A percentile compares a stretch with the other conserved stretches of the same genome.
phyloP scores from a whole-genome alignment of 2,888 invertebrate species.

The Lampropteryx suffumata region DNA sequence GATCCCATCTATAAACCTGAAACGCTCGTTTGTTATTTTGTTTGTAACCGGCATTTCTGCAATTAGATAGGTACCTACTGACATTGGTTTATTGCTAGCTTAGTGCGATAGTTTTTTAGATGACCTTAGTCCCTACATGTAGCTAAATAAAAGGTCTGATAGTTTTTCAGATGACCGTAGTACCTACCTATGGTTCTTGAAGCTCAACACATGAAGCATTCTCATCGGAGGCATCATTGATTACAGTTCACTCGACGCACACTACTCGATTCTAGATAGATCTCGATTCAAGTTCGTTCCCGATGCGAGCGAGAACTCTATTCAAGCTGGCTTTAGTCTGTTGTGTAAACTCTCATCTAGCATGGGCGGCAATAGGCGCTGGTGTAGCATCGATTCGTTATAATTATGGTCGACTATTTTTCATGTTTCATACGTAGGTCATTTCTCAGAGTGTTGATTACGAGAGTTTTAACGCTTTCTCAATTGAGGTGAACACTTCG shows the following conservation, averaged over 20 bases:
- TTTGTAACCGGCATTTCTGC: no score
- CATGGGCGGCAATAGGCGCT: neutral
- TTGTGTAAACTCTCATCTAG: slow-evolving; percentile 1
- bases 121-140: no score
- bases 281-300: slow-evolving; percentile 10
- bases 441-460: no score
- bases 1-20: neutral
- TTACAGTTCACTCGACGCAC: slow-evolving; percentile 30
- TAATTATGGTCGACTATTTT: slow-evolving; percentile 1
- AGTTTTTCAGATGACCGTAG: neutral
- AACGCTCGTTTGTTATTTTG: no score
- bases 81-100: no score
- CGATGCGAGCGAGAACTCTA: neutral
- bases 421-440: neutral
- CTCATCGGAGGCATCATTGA: slow-evolving; percentile 21
- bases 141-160: no score
- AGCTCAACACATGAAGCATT: slow-evolving; percentile 10
- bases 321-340: slow-evolving; percentile 7
- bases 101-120: no score
- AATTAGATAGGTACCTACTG: no score
- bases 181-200: neutral
- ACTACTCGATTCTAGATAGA: slow-evolving; percentile 20
- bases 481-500: no score
- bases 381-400: slow-evolving; percentile 1
- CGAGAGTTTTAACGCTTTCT: no score